Percentiles rank a stretch among this genome's conserved stretches.
Evolutionary conservation across 2,797 vertebrate genomes (phyloP).

Genomic region (Bryconaethiops microstoma): DNA sequence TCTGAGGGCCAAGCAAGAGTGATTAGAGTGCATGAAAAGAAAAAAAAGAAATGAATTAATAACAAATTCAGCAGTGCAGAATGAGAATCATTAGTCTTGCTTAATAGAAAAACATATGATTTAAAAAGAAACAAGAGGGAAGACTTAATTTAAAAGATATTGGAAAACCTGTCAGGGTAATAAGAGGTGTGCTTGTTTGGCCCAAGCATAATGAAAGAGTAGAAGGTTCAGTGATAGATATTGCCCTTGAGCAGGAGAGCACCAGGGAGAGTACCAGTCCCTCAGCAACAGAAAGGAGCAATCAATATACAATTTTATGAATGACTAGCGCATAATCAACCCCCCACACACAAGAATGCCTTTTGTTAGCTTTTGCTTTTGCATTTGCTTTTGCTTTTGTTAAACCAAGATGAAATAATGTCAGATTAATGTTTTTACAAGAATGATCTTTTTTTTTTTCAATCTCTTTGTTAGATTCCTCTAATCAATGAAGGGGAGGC

Average conservation of each 20-base stretch:
- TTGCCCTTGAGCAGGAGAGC: conserved; percentile 69
- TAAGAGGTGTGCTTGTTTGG: conserved; percentile 13
- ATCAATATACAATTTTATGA: conserved; percentile 51
- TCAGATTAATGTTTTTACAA: conserved; percentile 38
- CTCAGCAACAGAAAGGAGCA: conserved; percentile 47
- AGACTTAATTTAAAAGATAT: conserved; percentile 31
- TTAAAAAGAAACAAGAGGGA: conserved; percentile 6
- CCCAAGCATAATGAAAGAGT: conserved; percentile 14
- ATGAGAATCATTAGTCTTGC: conserved; percentile 6
- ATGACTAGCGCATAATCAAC: conserved; percentile 37
- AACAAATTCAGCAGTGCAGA: conserved; percentile 10
- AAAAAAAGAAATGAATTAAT: not conserved
- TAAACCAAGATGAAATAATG: conserved; percentile 12
- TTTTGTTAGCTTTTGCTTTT: not conserved
- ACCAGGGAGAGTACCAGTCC: conserved; percentile 61
- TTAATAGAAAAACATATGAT: conserved; percentile 29
- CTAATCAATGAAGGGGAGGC: conserved; percentile 27
- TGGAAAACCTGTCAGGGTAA: not conserved
- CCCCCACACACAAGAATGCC: not conserved
- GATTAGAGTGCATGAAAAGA: not conserved
- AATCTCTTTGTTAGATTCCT: not conserved
- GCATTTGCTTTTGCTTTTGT: conserved; percentile 17
- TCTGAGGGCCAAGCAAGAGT: not conserved
- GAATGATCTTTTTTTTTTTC: not conserved
- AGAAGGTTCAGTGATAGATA: conserved; percentile 29